Base-by-base conservation (phyloP, 1,140 invertebrate genomes). In the Colletes gigas region DNA sequence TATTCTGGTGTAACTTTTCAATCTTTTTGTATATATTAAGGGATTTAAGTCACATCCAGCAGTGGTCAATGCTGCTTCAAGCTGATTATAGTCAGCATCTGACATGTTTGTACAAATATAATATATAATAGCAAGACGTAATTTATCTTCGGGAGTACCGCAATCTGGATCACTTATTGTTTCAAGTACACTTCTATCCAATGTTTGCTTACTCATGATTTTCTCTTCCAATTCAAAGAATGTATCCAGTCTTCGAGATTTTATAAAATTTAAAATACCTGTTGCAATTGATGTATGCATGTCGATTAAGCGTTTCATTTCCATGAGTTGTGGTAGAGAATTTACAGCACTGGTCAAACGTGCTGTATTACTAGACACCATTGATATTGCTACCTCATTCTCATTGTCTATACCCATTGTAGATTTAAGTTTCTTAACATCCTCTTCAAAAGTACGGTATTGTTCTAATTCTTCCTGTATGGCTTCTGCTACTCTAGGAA, bases 211-310 rank as follows among this genome's bases (percentile, higher is more conserved):
- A 44, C 96, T 96, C 97, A 99, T 98, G 67, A 99, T 96, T 93
- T 99, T 99, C 91, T 99, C 99, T 94, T 99, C 99, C 69, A 98
- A 94, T 94, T 99, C 99, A 92, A 99, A 99, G 86, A 98, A 98
- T 3, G 97, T 97, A 92, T 99, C 99, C 15, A 99, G 92, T 88
- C 99, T 96, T 55, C 99, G 94, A 1, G 95, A 95, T 94, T 98
- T 99, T 41, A 99, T 99, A 65, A 95, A 96, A 92, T 99, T 98
- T 44, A 99, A 94, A 82, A 99, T 93, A 96, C 96, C 96, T 85
- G 98, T 99, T 10, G 99, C 99, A 86, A 99, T 97, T 80, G 98
- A 99, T 14, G 98, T 99, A 92, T 99, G 99, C 96, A 99, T 98
- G 91, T 99, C 99, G 86, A 99, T 99, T 9, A 99, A 94, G 66